Percentiles rank a stretch among this genome's conserved stretches.
Evolutionary conservation across 2,113 vertebrate genomes (phyloP).

Genomic region (Ceyx cyanopectus): DNA sequence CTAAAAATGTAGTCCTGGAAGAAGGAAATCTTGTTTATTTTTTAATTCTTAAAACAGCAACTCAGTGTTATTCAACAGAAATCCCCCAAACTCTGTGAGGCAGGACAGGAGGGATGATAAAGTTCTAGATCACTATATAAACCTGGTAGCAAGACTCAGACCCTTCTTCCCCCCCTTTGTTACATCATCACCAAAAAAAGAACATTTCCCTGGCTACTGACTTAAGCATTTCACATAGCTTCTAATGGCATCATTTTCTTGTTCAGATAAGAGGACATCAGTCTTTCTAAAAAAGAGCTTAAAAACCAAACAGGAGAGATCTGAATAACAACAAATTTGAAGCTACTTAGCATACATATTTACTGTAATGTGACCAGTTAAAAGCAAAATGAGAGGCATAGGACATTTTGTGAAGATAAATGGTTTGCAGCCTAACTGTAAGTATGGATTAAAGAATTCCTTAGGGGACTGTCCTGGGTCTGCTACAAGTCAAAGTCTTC

Average conservation of each 20-base stretch:
- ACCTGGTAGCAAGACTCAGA: background rate
- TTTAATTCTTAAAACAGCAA: background rate
- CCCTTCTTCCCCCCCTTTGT: background rate
- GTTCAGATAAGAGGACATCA: background rate
- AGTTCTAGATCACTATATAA: background rate
- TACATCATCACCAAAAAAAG: background rate
- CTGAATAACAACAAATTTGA: slow-evolving; percentile 1
- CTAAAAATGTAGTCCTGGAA: background rate
- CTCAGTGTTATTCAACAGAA: background rate
- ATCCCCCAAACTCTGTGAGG: background rate
- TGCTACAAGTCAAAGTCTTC: background rate
- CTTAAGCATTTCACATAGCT: background rate
- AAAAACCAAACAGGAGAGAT: background rate
- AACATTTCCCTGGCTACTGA: background rate
- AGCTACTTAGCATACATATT: background rate
- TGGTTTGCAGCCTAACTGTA: background rate
- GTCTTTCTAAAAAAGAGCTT: background rate
- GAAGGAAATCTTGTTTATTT: background rate
- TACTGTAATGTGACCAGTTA: background rate
- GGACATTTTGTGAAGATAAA: background rate
- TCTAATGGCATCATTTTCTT: background rate
- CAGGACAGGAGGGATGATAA: background rate
- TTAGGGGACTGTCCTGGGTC: background rate
- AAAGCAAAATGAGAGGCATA: background rate
- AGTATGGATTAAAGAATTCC: background rate